Base-by-base conservation (phyloP, 2,113 vertebrate genomes). In the Pipa parva region DNA sequence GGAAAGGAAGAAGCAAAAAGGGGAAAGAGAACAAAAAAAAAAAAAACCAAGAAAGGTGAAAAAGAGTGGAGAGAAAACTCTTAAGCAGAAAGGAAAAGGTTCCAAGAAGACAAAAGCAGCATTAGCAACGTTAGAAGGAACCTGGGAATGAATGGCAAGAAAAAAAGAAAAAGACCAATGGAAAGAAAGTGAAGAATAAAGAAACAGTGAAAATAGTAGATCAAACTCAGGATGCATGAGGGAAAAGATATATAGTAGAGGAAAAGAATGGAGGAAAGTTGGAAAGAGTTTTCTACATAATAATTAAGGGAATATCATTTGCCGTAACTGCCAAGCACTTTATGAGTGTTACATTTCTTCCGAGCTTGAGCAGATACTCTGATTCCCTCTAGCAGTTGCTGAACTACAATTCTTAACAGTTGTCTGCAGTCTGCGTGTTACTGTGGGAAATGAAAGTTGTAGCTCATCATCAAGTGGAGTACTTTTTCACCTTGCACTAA, bases 241-340 rank as follows among this genome's bases (percentile, higher is more conserved):
- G 42, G 8, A 57, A 1, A 18, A 50, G 70, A 45, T 18, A 7
- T 26, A 22, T 0, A 1, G 48, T 28, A 50, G 51, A 29, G 48
- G 31, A 2, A 18, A 46, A 39, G 29, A 11, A 31, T 49, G 20
- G 3, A 3, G 21, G 10, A 66, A 33, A 12, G 9, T 42, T 51
- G 39, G 58, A 52, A 22, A 42, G 57, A 69, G 28, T 36, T 39
- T 68, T 59, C 10, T 21, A 46, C 51, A 39, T 48, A 49, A 10
- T 10, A 49, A 49, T 21, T 5, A 4, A 42, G 45, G 18, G 45
- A 18, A 48, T 8, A 48, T n/a, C 17, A 21, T 11, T 9, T 48
- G 45, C 4, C 45, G n/a, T n/a, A n/a, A n/a, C n/a, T n/a, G n/a
- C n/a, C n/a, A n/a, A n/a, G n/a, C n/a, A n/a, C n/a, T n/a, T n/a